Evolutionary conservation across 2,797 vertebrate genomes (phyloP).

Genomic region (Poecilia velifera): DNA sequence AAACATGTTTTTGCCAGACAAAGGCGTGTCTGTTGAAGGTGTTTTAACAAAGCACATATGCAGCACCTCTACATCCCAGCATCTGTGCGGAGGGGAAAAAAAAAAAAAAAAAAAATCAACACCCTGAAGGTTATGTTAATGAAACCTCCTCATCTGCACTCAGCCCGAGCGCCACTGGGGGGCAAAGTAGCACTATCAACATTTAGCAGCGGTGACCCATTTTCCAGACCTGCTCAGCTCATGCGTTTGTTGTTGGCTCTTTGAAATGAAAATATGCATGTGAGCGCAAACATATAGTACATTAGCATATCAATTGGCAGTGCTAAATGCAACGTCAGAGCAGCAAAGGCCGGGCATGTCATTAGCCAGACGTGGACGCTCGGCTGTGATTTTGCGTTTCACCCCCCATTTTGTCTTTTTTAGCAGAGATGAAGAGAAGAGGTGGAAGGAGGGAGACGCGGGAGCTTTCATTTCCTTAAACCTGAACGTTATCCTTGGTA

Average conservation of each 20-base stretch:
- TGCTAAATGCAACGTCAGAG: constrained; percentile 56
- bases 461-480: constrained; percentile 12
- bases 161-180: constrained; percentile 79
- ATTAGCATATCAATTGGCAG: constrained; percentile 66
- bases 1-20: constrained; percentile 21
- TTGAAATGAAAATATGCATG: constrained; percentile 77
- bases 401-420: constrained; percentile 42
- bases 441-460: neutral
- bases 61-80: constrained; percentile 26
- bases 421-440: constrained; percentile 20
- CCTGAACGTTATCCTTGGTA: constrained; percentile 56
- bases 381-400: neutral
- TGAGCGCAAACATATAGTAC: constrained; percentile 71
- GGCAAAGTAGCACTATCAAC: constrained; percentile 83
- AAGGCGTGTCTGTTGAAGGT: constrained; percentile 30
- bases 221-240: constrained; percentile 72
- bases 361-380: constrained; percentile 20
- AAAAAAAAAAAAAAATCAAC: constrained; percentile 52
- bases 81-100: constrained; percentile 8
- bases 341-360: constrained; percentile 53
- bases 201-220: constrained; percentile 81
- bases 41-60: constrained; percentile 19
- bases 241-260: constrained; percentile 69
- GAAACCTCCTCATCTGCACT: constrained; percentile 63
- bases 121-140: constrained; percentile 68